phyloP scores from a whole-genome alignment of 2,113 vertebrate species.

The Catharus minimus region DNA sequence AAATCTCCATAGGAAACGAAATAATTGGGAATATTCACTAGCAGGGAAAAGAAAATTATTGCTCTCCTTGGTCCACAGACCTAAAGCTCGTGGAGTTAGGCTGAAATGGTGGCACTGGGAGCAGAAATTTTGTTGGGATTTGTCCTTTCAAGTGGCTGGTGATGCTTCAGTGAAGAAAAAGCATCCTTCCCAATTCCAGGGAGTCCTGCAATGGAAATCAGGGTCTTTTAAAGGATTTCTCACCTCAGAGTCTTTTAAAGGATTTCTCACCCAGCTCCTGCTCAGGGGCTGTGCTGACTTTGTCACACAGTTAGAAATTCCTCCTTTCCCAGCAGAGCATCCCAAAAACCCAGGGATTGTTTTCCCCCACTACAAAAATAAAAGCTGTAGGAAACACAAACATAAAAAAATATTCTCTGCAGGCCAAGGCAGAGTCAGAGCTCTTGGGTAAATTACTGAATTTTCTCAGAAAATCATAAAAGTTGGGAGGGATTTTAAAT shows the following conservation, averaged over 20 bases:
- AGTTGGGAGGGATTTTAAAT: background rate
- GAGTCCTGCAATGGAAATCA: background rate
- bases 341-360: background rate
- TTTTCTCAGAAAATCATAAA: background rate
- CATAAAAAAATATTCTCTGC: background rate
- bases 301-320: background rate
- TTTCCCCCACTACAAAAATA: background rate
- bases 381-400: background rate
- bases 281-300: background rate
- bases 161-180: background rate
- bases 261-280: background rate
- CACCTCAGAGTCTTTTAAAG: accelerated
- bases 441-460: background rate
- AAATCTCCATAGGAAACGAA: constrained; percentile 27
- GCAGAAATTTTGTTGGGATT: background rate
- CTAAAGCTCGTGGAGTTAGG: background rate
- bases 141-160: background rate
- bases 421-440: background rate
- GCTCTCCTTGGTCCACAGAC: background rate
- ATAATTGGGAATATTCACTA: constrained; percentile 42
- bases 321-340: background rate
- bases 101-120: background rate
- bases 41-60: constrained; percentile 6
- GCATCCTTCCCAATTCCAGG: background rate
- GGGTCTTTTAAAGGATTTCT: background rate